phyloP scores from a whole-genome alignment of 2,797 vertebrate genomes.

The Sphaeramia orbicularis region DNA sequence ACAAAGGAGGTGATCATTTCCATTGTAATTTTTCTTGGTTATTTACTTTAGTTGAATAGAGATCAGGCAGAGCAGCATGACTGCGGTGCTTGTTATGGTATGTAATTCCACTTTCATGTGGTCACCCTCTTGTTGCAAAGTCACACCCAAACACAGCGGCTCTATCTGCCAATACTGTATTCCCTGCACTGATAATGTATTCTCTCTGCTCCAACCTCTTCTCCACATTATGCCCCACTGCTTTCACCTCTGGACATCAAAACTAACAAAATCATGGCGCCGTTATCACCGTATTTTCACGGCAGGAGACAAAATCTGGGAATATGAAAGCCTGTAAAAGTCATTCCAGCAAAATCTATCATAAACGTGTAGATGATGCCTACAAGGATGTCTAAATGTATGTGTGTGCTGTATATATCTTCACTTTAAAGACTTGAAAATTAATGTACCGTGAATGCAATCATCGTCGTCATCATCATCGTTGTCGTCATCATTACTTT shows the following conservation, averaged over 20 bases:
- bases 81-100: constrained; percentile 21
- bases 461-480: constrained; percentile 8
- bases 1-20: constrained; percentile 28
- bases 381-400: background rate
- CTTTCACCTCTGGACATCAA: constrained; percentile 12
- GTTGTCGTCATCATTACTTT: constrained; percentile 18
- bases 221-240: background rate
- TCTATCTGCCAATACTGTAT: background rate
- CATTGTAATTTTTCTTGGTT: constrained; percentile 27
- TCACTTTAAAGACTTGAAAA: background rate
- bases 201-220: constrained; percentile 8
- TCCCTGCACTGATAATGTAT: constrained; percentile 12
- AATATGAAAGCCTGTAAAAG: background rate
- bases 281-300: constrained; percentile 1
- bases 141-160: constrained; percentile 5
- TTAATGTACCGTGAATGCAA: constrained; percentile 1
- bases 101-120: constrained; percentile 24
- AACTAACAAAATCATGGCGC: constrained; percentile 32
- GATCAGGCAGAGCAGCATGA: constrained; percentile 22
- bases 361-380: no score
- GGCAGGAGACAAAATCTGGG: constrained; percentile 6
- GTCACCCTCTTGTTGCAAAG: constrained; percentile 16
- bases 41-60: constrained; percentile 27
- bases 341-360: background rate
- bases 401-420: no score